Base-by-base conservation (phyloP, 2,888 invertebrate genomes). In the Amphipoea lucens region DNA sequence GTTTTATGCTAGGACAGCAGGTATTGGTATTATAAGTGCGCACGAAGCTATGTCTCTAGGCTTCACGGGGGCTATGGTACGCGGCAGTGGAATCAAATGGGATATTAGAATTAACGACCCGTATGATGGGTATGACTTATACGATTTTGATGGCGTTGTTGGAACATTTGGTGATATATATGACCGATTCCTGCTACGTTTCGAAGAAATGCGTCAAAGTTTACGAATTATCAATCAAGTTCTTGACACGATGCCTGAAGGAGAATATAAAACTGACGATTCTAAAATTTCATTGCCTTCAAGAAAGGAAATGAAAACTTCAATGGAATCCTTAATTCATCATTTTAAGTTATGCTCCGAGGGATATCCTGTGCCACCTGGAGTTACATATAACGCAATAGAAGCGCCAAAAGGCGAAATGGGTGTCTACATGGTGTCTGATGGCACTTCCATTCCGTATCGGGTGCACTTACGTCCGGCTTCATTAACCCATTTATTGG, bases 361-460 rank as follows among this genome's bases (percentile, higher is more conserved):
- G 94, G 99, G 99, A 0, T 98, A 98, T 93, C 97, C 97, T 51
- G 99, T 99, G 42, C 99, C 99, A 1, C 98, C 99, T 36, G 99
- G 99, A 1, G 94, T 97, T 4, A 98, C 98, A 0, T 99, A 99
- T 91, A 98, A 98, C 0, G 97, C 98, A 48, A 97, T 98, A 4
- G 99, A 99, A 94, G 98, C 98, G 78, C 99, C 99, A 0, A 99
- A 99, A 97, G 98, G 98, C 66, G 99, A 99, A 95, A 97, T 99
- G 93, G 99, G 98, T 4, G 97, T 99, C 3, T 99, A 98, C 93
- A 96, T 99, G 90, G 98, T 99, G 4, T 98, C 99, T 0, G 98
- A 99, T 94, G 99, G 99, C 9, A 97, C 97, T 2, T 97, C 98
- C 17, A 98, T 97, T 85, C 99, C 99, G 0, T 98, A 98, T 91